Evolutionary conservation across 2,113 vertebrate genomes (phyloP).

Genomic region (Oriolus oriolus): DNA sequence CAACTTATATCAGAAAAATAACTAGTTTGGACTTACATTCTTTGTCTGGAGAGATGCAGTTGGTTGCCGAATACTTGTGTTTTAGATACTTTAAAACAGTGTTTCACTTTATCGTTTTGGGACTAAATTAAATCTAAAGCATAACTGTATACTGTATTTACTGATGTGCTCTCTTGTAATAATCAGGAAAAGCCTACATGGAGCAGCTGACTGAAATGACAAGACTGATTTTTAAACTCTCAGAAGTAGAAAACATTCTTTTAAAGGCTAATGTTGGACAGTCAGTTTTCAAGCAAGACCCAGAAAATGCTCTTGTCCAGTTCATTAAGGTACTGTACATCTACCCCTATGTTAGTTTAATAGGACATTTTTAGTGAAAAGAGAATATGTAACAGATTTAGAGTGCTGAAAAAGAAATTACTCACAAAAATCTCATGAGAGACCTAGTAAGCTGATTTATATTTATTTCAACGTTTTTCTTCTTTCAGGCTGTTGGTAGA

Average conservation of each 20-base stretch:
- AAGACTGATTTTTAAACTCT: slow-evolving; percentile 84
- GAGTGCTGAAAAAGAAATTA: not conserved
- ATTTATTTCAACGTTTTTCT: slow-evolving; percentile 12
- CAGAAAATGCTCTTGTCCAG: slow-evolving; percentile 76
- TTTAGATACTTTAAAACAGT: not conserved
- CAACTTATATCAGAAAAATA: not conserved
- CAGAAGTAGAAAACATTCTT: slow-evolving; percentile 85
- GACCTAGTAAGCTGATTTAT: not conserved
- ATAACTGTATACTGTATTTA: not conserved
- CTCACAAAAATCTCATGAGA: not conserved
- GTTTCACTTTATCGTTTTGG: not conserved
- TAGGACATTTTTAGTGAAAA: not conserved
- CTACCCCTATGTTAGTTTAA: not conserved
- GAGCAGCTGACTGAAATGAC: slow-evolving; percentile 90
- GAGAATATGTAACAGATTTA: not conserved
- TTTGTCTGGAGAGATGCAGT: not conserved
- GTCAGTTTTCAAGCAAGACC: slow-evolving; percentile 70
- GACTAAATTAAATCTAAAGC: not conserved
- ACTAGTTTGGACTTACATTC: not conserved
- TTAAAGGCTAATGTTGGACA: slow-evolving; percentile 73
- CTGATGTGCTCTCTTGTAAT: slow-evolving; percentile 6
- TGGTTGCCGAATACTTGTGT: not conserved
- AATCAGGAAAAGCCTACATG: slow-evolving; percentile 76
- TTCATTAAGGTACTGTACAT: slow-evolving; percentile 86
- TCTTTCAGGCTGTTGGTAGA: slow-evolving; percentile 82